A percentile compares a stretch with the other conserved stretches of the same genome.
Conservation (phyloP, 2,113 vertebrate genomes). For the Grammatotria lemairii region DNA sequence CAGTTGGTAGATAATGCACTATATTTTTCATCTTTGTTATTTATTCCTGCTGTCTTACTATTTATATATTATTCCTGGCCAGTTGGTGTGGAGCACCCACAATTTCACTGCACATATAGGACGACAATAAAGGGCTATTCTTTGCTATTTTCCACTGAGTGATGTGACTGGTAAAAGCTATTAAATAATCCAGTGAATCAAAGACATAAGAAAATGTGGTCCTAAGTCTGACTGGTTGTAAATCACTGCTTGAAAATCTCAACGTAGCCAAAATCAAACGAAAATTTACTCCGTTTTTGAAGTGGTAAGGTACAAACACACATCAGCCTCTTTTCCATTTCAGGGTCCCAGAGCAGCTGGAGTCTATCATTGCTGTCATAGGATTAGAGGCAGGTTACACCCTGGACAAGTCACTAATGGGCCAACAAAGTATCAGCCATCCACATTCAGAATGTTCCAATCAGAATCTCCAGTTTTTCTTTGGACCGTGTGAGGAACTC, state of each 20-base stretch:
- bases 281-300: not conserved
- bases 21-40: not conserved
- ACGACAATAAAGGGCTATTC: not conserved
- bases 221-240: not conserved
- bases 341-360: not conserved
- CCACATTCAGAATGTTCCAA: not conserved
- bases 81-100: not conserved
- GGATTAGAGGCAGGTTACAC: not conserved
- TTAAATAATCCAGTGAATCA: not conserved
- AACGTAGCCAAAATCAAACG: not conserved
- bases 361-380: not conserved
- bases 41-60: not conserved
- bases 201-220: not conserved
- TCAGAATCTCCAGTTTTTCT: not conserved
- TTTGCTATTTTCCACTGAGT: not conserved
- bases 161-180: not conserved
- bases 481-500: not conserved
- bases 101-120: not conserved
- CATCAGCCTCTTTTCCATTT: not conserved
- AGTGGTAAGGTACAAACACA: not conserved
- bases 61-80: not conserved
- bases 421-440: not conserved
- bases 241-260: not conserved
- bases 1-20: not conserved
- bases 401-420: not conserved